These are phyloP conservation scores for Eupithecia tripunctaria DNA, from an alignment of 2,888 invertebrate genomes.

Conservation along the genomic window DNA sequence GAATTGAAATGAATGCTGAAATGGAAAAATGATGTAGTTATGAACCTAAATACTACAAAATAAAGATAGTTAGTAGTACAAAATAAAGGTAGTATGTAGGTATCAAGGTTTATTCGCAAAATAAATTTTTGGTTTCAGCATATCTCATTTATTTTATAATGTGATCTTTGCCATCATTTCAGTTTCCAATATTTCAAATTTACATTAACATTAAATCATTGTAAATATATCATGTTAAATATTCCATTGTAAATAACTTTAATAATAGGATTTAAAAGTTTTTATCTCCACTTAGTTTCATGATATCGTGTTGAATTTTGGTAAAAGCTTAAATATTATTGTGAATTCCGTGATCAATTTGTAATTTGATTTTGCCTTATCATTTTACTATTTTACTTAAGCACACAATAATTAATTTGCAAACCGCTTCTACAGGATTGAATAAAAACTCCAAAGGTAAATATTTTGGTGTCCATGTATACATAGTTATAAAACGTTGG, in stretches of 20 bases:
- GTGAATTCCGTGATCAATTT: not conserved
- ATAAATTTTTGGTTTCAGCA: not conserved
- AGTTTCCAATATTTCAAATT: too few relatives aligned
- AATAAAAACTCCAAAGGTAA: not conserved
- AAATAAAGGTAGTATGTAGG: not conserved
- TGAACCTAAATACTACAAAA: not conserved
- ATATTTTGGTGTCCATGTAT: too few relatives aligned
- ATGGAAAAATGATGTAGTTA: not conserved
- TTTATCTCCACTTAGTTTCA: not conserved
- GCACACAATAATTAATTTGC: not conserved
- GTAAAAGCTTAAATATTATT: not conserved
- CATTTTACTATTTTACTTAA: not conserved
- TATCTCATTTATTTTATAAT: too few relatives aligned
- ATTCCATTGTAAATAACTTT: too few relatives aligned
- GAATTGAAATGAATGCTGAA: not conserved
- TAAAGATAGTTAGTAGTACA: too few relatives aligned
- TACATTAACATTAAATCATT: too few relatives aligned
- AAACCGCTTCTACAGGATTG: not conserved
- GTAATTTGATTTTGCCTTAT: not conserved
- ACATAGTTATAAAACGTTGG: too few relatives aligned
- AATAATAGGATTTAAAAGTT: too few relatives aligned
- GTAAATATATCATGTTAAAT: too few relatives aligned
- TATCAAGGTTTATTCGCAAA: not conserved
- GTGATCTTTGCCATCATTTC: too few relatives aligned
- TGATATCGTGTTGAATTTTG: not conserved